A percentile compares a stretch with the other conserved stretches of the same genome.
Conservation (phyloP, 2,888 invertebrate species). For the Dicyrtoma fusca region DNA sequence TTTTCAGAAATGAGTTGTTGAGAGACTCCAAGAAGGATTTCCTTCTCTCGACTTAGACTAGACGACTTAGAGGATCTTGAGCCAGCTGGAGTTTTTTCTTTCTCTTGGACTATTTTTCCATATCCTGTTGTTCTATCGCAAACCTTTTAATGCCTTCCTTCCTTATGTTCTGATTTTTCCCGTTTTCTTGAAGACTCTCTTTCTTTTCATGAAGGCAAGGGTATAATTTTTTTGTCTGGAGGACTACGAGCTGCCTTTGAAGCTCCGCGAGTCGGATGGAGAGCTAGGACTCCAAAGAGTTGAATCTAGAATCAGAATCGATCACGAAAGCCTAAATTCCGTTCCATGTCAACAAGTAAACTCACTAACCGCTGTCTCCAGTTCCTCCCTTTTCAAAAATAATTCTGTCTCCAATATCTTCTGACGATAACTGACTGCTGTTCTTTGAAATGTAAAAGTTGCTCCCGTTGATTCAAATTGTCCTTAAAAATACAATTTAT, state of each 20-base stretch:
- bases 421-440: conserved; percentile 44
- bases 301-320: conserved; percentile 31
- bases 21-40: conserved; percentile 58
- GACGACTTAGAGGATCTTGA: conserved; percentile 61
- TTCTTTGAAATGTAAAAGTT: conserved; percentile 46
- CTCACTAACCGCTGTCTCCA: conserved; percentile 44
- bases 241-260: conserved; percentile 16
- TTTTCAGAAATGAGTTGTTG: too few relatives aligned
- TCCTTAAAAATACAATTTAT: conserved; percentile 36
- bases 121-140: conserved; percentile 68
- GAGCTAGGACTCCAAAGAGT: conserved; percentile 34
- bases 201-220: not conserved
- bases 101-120: conserved; percentile 67
- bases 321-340: conserved; percentile 42
- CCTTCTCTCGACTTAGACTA: conserved; percentile 66
- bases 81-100: conserved; percentile 59
- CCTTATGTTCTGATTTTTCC: conserved; percentile 67
- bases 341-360: conserved; percentile 45
- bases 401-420: conserved; percentile 43
- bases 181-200: not conserved
- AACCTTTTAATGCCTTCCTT: conserved; percentile 67
- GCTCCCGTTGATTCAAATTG: conserved; percentile 44
- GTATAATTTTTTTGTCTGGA: conserved; percentile 6
- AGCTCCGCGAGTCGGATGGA: conserved; percentile 33
- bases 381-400: conserved; percentile 40